Conservation (phyloP, 2,113 vertebrate genomes). For the Melospiza georgiana region DNA sequence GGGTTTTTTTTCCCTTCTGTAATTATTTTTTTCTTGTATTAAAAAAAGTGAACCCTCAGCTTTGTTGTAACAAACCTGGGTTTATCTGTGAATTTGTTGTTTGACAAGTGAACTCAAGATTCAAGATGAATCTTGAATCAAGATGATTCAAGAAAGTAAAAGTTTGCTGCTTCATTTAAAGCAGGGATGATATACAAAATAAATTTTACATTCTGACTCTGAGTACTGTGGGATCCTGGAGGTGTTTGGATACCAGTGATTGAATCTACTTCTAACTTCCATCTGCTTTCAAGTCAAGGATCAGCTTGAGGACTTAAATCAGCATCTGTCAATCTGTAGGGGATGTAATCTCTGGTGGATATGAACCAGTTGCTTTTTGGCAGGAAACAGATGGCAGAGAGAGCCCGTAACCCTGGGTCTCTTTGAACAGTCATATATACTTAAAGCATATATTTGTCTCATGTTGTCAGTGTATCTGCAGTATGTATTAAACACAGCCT, state of each 20-base stretch:
- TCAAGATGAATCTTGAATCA: neutral
- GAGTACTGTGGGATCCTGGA: neutral
- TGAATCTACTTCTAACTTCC: neutral
- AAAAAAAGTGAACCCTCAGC: neutral
- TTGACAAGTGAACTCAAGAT: neutral
- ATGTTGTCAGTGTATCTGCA: neutral
- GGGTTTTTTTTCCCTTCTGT: neutral
- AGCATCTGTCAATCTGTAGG: constrained; percentile 10
- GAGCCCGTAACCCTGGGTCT: neutral
- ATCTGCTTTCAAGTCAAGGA: constrained; percentile 12
- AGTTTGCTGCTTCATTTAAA: neutral
- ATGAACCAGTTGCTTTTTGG: constrained; percentile 8
- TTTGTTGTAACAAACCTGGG: neutral
- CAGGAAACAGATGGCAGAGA: constrained; percentile 36
- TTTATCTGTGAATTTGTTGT: neutral
- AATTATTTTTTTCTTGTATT: neutral
- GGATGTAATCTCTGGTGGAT: neutral
- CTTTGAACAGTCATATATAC: neutral
- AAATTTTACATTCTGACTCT: neutral
- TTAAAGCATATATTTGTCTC: neutral
- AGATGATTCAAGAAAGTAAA: neutral
- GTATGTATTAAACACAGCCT: neutral
- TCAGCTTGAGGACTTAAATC: constrained; percentile 19
- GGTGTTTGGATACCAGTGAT: neutral
- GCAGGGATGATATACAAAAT: neutral